Conservation (phyloP, 30 jellyfish, hydroid and myxozoan genomes). For the Turritopsis rubra region DNA sequence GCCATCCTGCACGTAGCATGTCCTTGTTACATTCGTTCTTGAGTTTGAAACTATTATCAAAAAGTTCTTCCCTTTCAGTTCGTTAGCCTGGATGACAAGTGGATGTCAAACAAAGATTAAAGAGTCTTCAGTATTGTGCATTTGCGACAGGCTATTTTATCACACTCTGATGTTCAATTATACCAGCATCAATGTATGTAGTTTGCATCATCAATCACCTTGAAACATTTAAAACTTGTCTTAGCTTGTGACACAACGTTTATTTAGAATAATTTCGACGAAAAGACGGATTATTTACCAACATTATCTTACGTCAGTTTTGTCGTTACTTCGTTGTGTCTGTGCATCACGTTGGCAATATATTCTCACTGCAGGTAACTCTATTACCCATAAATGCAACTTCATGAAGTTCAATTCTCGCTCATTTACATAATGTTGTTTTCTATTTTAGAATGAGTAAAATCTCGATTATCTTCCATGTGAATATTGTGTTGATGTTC, state of each 20-base stretch:
- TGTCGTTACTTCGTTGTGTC: slow-evolving; percentile 24
- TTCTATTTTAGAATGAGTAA: background rate
- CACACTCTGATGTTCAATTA: background rate
- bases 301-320: slow-evolving; percentile 27
- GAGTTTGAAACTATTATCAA: background rate
- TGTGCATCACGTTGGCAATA: background rate
- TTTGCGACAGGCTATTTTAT: background rate
- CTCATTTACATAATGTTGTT: too few relatives aligned
- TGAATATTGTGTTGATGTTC: background rate
- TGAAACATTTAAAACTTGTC: background rate
- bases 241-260: background rate
- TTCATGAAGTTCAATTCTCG: too few relatives aligned
- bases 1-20: background rate
- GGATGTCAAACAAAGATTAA: background rate
- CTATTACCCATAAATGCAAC: background rate
- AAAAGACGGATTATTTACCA: background rate
- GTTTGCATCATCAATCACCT: background rate
- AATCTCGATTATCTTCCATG: slow-evolving; percentile 2
- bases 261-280: background rate
- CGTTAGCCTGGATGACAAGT: background rate
- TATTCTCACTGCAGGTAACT: slow-evolving; percentile 16
- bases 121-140: background rate
- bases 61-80: background rate
- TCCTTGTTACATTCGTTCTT: background rate
- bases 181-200: background rate